A percentile compares a stretch with the other conserved stretches of the same genome.
Evolutionary conservation across 2,888 invertebrate genomes (phyloP).

Genomic region (Carcina quercana): DNA sequence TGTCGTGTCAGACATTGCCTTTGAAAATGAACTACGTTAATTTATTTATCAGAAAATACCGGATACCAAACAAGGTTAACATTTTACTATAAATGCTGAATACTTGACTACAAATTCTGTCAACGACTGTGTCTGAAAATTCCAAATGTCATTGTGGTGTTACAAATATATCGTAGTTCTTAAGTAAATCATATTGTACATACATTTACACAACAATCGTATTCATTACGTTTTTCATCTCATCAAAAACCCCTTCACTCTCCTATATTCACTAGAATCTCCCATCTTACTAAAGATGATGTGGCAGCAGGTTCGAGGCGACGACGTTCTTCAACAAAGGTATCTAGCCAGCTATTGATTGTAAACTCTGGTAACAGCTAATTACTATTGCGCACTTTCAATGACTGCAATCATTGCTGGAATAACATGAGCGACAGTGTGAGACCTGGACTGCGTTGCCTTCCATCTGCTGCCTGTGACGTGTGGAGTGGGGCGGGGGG

Average conservation of each 20-base stretch:
- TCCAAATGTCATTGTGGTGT: constrained; percentile 2
- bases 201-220: no score
- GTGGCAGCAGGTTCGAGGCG: constrained; percentile 42
- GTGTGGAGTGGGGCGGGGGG: constrained; percentile 32
- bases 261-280: constrained; percentile 4
- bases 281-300: constrained; percentile 19
- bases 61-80: no score
- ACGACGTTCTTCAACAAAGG: constrained; percentile 33
- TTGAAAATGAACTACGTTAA: no score
- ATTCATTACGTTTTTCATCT: no score
- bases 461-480: constrained; percentile 33
- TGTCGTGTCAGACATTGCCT: no score
- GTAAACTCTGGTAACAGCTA: constrained; percentile 34
- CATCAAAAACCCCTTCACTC: no score
- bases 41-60: no score
- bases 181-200: constrained; percentile 6
- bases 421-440: constrained; percentile 37
- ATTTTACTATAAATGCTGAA: no score
- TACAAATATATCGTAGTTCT: no score
- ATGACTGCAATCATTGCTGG: constrained; percentile 36
- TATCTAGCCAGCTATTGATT: constrained; percentile 34
- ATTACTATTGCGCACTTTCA: constrained; percentile 35
- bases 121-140: no score
- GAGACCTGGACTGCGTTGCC: constrained; percentile 31
- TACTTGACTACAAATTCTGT: no score